Evolutionary conservation across 2,888 invertebrate genomes (phyloP), one percentile per base, ranked within the genome.

Genomic region (Barypeithes pellucidus): DNA sequence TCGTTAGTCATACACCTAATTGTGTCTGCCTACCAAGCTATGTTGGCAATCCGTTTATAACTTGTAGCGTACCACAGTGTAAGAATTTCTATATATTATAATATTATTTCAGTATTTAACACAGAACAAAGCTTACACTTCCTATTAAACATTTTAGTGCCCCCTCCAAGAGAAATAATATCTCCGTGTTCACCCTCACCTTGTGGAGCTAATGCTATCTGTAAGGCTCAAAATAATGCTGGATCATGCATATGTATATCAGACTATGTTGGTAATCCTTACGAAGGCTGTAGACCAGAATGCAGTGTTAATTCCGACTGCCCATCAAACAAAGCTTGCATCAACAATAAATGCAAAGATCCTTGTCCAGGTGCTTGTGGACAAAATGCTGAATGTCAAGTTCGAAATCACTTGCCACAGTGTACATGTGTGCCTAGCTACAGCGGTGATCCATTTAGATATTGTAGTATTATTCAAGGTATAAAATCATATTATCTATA

Each of bases 281-380:
- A 93, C 77, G 91, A 91, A 85, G 91, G 91, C 20, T 94, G 93
- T 84, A 88, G 92, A 47, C 94, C 93, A n/a, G 93, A 94, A 86
- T 94, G 94, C 85, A 87, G 91, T 0, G 83, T 90, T 43, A 91
- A 91, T 81, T 90, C 92, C 0, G 94, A 93, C 80, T 94, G 94
- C 83, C 85, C 90, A 1, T 90, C 91, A 43, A 91, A 92, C 81
- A 90, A 88, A 82, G 93, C 93, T 2, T 94, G 94, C 77, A 88
- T 92, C 45, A 90, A 90, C 76, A 91, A 91, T 77, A 93, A 93
- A 86, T 94, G 94, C 89, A 88, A 89, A 81, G 92, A 95, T 85
- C 94, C 95, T 33, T 95, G 95, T 80, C 92, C 92, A 1, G 94
- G 94, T 76, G 91, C 91, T 36, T 95, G 95, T 83, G 94, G 93